Evolutionary conservation across 2,797 vertebrate genomes (phyloP), one percentile per base, ranked within the genome.

Genomic region (Pseudocheirus occidentalis): DNA sequence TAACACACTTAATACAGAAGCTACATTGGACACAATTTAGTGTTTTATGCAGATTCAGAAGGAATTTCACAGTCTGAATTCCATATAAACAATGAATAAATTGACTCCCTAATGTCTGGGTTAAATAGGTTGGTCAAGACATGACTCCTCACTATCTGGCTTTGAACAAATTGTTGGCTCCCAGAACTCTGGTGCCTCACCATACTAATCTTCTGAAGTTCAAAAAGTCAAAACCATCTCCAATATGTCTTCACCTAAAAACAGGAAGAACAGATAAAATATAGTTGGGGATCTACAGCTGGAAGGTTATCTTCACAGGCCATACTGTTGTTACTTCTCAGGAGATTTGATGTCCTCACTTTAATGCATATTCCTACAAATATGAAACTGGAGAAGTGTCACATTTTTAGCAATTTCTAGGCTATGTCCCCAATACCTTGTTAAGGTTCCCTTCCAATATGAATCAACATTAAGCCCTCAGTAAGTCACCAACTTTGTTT

Each of bases 1-100:
- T 57, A 90, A 94, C 73, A 28, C 91, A 95, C 92, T 94, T 92
- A 95, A 96, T 40, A 87, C 73, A 46, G 94, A 94, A 95, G 55
- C 50, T 94, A 58, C 9, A 92, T 50, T 93, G 90, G 92, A 34
- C 92, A 91, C 96, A 97, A 93, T 94, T 92, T 95, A 97, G 95
- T 94, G 53, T 62, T 93, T 40, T 87, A 87, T 10, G 92, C 90
- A 93, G 55, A 97, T 97, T 95, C 50, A 94, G 57, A 97, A 97
- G 92, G 95, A 94, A 97, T 93, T 96, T 97, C 90, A 95, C 50
- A 92, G 97, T 92, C 91, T 94, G 94, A 81, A 81, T 81, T 81
- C n/a, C 46, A 7, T 46, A 40, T 21, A 81, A 40, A 27, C 9
- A 87, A 46, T 50, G 40, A 27, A 50, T 21, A 87, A 27, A 87